Evolutionary conservation across 2,888 invertebrate genomes (phyloP).

Genomic region (Hecatera dysodea): DNA sequence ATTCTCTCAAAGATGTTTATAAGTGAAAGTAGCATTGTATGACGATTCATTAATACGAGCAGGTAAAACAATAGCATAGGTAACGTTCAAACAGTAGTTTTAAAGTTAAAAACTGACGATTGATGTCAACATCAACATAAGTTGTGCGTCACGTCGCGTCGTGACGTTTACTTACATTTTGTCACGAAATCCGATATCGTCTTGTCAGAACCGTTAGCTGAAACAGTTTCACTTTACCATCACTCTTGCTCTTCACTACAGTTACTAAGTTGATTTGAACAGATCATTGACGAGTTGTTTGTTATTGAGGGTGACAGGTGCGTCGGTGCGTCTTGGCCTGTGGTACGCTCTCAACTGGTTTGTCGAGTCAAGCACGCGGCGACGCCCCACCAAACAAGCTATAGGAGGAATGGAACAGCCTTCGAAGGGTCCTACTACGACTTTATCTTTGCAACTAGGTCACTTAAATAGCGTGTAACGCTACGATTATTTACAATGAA

Average conservation of each 20-base stretch:
- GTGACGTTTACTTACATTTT: slow-evolving; percentile 57
- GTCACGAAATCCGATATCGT: slow-evolving; percentile 59
- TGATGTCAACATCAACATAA: slow-evolving; percentile 57
- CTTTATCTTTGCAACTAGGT: slow-evolving; percentile 71
- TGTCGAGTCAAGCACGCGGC: slow-evolving; percentile 69
- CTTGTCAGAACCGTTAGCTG: slow-evolving; percentile 57
- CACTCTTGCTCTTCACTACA: slow-evolving; percentile 79
- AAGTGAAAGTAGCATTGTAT: slow-evolving; percentile 79
- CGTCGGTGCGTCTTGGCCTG: slow-evolving; percentile 71
- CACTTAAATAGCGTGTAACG: slow-evolving; percentile 62
- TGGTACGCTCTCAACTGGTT: slow-evolving; percentile 81
- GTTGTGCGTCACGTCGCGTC: slow-evolving; percentile 34
- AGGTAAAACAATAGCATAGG: slow-evolving; percentile 50
- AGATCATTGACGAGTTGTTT: slow-evolving; percentile 74
- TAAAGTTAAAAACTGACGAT: slow-evolving; percentile 39
- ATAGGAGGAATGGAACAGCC: slow-evolving; percentile 70
- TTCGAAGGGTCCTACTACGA: slow-evolving; percentile 74
- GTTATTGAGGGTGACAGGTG: slow-evolving; percentile 63
- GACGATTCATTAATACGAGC: slow-evolving; percentile 32
- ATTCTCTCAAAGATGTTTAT: slow-evolving; percentile 78
- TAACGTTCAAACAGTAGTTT: slow-evolving; percentile 33
- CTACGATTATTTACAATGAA: slow-evolving; percentile 41
- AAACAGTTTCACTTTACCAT: slow-evolving; percentile 84
- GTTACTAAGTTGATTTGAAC: slow-evolving; percentile 67
- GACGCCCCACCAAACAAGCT: slow-evolving; percentile 76